Evolutionary conservation across 2,797 vertebrate species (phyloP).

Genomic region (Gambelia wislizenii): DNA sequence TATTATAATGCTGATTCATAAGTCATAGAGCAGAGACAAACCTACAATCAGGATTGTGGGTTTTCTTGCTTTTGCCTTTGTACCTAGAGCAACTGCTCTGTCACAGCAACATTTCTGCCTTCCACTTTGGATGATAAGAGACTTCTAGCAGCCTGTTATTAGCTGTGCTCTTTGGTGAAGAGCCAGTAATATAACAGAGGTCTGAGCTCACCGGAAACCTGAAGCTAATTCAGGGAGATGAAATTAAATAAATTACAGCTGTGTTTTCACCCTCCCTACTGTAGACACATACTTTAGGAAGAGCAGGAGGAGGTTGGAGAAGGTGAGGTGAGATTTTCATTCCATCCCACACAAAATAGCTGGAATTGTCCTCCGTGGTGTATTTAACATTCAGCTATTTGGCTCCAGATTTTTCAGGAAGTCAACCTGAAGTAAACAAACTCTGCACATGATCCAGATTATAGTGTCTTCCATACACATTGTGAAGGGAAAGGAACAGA

Average conservation of each 20-base stretch:
- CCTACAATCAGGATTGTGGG: not conserved
- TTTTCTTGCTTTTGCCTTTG: not conserved
- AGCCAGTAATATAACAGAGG: constrained; percentile 11
- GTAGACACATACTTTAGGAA: constrained; percentile 28
- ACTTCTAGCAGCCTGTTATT: constrained; percentile 17
- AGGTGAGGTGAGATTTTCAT: constrained; percentile 62
- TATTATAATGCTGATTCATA: not conserved
- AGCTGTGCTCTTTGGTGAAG: constrained; percentile 8
- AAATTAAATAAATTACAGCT: constrained; percentile 1
- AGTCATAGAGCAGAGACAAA: not conserved
- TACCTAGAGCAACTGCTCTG: not conserved
- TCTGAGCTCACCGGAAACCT: constrained; percentile 45
- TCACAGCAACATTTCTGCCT: not conserved
- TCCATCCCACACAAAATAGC: constrained; percentile 33
- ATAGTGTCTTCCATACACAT: not conserved
- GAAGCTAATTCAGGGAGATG: constrained; percentile 53
- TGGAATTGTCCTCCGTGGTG: constrained; percentile 70
- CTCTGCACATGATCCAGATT: not conserved
- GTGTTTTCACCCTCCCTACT: constrained; percentile 41
- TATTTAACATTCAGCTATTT: constrained; percentile 46
- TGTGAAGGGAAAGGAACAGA: no score
- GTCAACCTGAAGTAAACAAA: not conserved
- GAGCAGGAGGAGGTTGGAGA: constrained; percentile 56
- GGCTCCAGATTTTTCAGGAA: not conserved
- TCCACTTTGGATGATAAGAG: not conserved